Evolutionary conservation across 2,797 vertebrate species (phyloP).

Genomic region (Graptemys geographica): DNA sequence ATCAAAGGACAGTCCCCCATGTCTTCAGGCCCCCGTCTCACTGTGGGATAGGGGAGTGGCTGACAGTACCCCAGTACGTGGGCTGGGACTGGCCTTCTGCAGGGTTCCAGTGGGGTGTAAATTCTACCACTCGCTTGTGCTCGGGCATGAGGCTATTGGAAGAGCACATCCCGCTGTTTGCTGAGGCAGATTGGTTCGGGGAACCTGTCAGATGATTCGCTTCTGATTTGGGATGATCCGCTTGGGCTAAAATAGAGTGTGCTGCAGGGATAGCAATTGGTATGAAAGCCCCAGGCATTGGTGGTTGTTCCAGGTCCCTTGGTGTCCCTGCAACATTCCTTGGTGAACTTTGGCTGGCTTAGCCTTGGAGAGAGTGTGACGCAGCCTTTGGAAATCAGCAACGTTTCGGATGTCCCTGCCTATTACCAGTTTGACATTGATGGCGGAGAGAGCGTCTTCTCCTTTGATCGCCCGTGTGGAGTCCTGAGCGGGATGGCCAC

Average conservation of each 20-base stretch:
- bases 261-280: neutral
- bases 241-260: neutral
- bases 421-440: conserved; percentile 92
- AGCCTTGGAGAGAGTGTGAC: conserved; percentile 74
- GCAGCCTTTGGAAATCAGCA: conserved; percentile 84
- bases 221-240: neutral
- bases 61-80: neutral
- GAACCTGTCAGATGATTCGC: neutral
- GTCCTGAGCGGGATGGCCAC: conserved; percentile 80
- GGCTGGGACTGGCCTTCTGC: neutral
- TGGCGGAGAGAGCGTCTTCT: conserved; percentile 89
- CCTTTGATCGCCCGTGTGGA: conserved; percentile 83
- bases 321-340: conserved; percentile 82
- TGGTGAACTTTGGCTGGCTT: conserved; percentile 87
- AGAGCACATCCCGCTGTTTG: neutral
- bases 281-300: neutral
- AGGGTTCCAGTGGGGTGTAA: neutral
- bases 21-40: neutral
- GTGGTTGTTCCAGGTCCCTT: conserved; percentile 84
- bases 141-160: neutral
- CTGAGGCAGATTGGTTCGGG: neutral
- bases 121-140: neutral
- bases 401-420: conserved; percentile 82
- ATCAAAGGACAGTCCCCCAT: neutral
- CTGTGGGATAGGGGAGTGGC: neutral